phyloP scores from a whole-genome alignment of 2,113 vertebrate species.

The Apeltes quadracus region DNA sequence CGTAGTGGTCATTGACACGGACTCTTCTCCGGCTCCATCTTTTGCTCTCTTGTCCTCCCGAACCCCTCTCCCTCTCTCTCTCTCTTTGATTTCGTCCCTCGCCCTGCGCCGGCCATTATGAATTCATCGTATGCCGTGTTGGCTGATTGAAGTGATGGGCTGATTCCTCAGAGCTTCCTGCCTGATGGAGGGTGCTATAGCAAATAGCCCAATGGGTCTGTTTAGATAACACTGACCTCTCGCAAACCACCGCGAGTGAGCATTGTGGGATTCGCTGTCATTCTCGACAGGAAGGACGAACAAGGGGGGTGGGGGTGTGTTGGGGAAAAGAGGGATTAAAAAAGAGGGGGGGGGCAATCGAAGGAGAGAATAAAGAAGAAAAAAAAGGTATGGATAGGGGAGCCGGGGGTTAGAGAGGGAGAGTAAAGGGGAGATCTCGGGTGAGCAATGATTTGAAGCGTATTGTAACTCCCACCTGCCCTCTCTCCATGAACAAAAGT shows the following conservation, averaged over 20 bases:
- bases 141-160: conserved; percentile 85
- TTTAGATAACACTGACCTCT: conserved; percentile 88
- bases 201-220: conserved; percentile 85
- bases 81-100: conserved; percentile 66
- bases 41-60: conserved; percentile 38
- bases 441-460: conserved; percentile 66
- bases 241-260: conserved; percentile 66
- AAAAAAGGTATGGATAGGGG: conserved; percentile 27
- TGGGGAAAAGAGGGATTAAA: conserved; percentile 19
- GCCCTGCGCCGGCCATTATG: conserved; percentile 70
- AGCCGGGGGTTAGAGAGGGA: conserved; percentile 32
- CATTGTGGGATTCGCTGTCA: conserved; percentile 60
- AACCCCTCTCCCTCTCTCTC: conserved; percentile 2
- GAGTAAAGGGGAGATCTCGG: conserved; percentile 55
- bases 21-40: conserved; percentile 40
- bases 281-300: conserved; percentile 56
- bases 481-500: conserved; percentile 80
- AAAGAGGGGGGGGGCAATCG: conserved; percentile 11
- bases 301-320: background rate
- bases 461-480: conserved; percentile 79
- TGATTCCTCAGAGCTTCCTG: conserved; percentile 79
- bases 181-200: conserved; percentile 86
- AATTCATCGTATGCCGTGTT: conserved; percentile 76
- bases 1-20: conserved; percentile 70
- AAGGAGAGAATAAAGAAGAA: conserved; percentile 18